Conservation (phyloP, 2,113 vertebrate species). For the Hyaena hyaena region DNA sequence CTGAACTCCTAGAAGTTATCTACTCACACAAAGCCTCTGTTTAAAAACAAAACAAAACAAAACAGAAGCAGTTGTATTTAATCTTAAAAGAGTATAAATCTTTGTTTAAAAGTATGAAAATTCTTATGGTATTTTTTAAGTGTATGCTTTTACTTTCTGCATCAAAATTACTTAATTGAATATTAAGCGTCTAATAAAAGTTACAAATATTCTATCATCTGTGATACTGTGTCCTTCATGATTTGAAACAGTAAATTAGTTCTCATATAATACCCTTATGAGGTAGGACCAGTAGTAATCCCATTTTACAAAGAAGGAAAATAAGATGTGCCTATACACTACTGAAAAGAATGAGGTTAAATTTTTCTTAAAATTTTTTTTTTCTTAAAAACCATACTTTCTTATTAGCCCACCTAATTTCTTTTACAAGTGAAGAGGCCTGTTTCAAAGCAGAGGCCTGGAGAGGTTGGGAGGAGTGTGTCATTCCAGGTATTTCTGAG, state of each 20-base stretch:
- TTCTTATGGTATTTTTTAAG: conserved; percentile 42
- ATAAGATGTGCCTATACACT: conserved; percentile 53
- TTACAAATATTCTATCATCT: conserved; percentile 65
- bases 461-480: not conserved
- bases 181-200: conserved; percentile 71
- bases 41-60: conserved; percentile 40
- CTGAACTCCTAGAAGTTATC: not conserved
- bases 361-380: not conserved
- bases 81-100: conserved; percentile 69
- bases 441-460: not conserved
- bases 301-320: conserved; percentile 68
- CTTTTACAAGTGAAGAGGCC: conserved; percentile 47
- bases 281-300: conserved; percentile 72
- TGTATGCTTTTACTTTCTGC: conserved; percentile 44
- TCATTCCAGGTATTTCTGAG: conserved; percentile 62
- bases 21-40: conserved; percentile 44
- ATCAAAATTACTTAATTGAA: conserved; percentile 77
- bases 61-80: conserved; percentile 50
- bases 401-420: conserved; percentile 60
- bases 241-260: conserved; percentile 61
- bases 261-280: conserved; percentile 61
- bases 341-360: conserved; percentile 47
- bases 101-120: conserved; percentile 74
- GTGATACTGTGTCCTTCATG: conserved; percentile 62
- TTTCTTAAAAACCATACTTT: conserved; percentile 32